Evolutionary conservation across 30 jellyfish, hydroid and myxozoan species (phyloP).

Genomic region (Aurelia sp.): DNA sequence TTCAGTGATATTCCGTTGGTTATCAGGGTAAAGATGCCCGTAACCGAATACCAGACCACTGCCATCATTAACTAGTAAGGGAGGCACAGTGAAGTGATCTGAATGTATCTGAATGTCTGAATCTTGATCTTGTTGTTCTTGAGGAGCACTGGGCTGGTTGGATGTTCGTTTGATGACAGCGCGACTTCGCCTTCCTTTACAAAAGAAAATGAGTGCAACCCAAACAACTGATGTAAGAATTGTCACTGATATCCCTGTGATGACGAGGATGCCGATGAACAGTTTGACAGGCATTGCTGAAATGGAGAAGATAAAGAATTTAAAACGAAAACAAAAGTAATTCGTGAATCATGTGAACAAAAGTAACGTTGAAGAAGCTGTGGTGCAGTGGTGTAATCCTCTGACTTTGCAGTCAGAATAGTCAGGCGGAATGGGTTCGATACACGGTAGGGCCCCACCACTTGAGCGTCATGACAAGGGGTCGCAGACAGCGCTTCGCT

Average conservation of each 20-base stretch:
- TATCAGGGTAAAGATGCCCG: constrained; percentile 69
- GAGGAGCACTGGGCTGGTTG: not conserved
- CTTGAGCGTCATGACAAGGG: no score
- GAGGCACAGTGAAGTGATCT: constrained; percentile 65
- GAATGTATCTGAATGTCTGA: constrained; percentile 1
- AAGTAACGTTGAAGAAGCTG: no score
- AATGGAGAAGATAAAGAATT: not conserved
- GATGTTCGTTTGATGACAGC: constrained; percentile 20
- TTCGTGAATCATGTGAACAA: no score
- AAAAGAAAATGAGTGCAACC: constrained; percentile 74
- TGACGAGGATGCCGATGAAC: constrained; percentile 75
- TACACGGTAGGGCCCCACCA: no score
- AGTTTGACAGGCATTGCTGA: constrained; percentile 69
- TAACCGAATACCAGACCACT: constrained; percentile 68
- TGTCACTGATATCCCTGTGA: constrained; percentile 82
- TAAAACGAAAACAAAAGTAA: not conserved
- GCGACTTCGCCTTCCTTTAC: constrained; percentile 78
- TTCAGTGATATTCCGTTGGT: constrained; percentile 61
- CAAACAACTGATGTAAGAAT: constrained; percentile 82
- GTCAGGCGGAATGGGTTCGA: no score
- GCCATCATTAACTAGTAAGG: constrained; percentile 59
- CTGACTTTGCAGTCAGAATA: no score
- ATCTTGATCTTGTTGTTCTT: constrained; percentile 1
- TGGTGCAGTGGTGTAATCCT: no score
- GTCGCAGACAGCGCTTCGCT: no score